These are phyloP conservation scores for Trichonephila inaurata DNA, from an alignment of 1,140 invertebrate species.

Conservation along the genomic window DNA sequence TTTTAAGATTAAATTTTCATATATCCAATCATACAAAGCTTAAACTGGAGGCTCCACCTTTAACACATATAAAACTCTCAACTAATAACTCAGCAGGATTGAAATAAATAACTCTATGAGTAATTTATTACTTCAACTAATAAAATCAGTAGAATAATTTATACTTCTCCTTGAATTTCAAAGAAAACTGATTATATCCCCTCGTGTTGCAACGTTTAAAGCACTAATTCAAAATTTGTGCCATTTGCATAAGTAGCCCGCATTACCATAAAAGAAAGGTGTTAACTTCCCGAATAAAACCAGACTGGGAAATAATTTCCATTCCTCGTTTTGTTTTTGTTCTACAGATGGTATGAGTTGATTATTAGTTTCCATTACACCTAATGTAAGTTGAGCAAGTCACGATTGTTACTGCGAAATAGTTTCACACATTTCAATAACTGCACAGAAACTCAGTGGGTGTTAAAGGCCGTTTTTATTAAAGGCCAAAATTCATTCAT, in stretches of 20 bases:
- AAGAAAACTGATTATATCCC: not conserved
- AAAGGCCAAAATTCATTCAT: slow-evolving; percentile 11
- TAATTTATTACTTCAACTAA: not conserved
- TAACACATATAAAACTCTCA: too few species aligned
- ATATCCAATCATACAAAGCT: too few species aligned
- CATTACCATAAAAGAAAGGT: not conserved
- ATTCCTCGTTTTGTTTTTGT: not conserved
- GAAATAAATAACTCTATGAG: too few species aligned
- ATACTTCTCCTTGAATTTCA: not conserved
- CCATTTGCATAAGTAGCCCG: not conserved
- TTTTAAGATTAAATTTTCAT: too few species aligned
- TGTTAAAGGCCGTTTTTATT: not conserved
- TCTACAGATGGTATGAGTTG: not conserved
- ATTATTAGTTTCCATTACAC: slow-evolving; percentile 50
- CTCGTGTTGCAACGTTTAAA: not conserved
- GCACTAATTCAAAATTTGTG: not conserved
- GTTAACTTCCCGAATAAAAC: not conserved
- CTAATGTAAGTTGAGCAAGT: slow-evolving; percentile 48
- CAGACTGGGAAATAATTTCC: not conserved
- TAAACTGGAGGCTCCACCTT: too few species aligned
- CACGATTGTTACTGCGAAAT: not conserved
- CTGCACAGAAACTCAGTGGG: not conserved
- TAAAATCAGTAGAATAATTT: not conserved
- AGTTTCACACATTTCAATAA: slow-evolving; percentile 21
- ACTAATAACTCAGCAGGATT: too few species aligned